Evolutionary conservation across 2,888 invertebrate genomes (phyloP).

Genomic region (Lithophane semibrunnea): DNA sequence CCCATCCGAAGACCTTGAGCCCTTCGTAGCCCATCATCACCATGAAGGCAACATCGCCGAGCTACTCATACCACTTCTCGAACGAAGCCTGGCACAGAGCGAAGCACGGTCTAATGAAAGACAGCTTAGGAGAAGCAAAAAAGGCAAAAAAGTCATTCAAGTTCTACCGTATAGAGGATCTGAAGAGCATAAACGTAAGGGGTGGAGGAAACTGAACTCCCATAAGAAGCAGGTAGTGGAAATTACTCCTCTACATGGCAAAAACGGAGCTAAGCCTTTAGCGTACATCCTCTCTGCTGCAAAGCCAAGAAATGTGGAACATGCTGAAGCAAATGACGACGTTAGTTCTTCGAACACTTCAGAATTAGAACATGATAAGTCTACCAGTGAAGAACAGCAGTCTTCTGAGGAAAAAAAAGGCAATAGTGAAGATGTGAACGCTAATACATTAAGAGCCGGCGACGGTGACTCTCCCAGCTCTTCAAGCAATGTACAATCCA

Average conservation of each 20-base stretch:
- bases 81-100: constrained; percentile 49
- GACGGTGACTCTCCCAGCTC: constrained; percentile 12
- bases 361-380: constrained; percentile 45
- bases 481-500: constrained; percentile 32
- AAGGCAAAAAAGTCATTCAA: constrained; percentile 56
- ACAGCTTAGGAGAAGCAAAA: not conserved
- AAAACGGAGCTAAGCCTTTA: constrained; percentile 59
- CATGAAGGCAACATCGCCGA: constrained; percentile 57
- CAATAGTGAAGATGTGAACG: constrained; percentile 19
- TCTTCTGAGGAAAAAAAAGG: constrained; percentile 35
- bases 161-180: constrained; percentile 49
- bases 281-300: constrained; percentile 62
- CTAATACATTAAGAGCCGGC: constrained; percentile 1
- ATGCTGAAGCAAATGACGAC: constrained; percentile 27
- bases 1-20: constrained; percentile 46
- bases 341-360: constrained; percentile 39
- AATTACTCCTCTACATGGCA: constrained; percentile 59
- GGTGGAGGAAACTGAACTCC: constrained; percentile 53
- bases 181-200: constrained; percentile 44
- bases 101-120: constrained; percentile 34
- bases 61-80: constrained; percentile 57
- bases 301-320: constrained; percentile 34
- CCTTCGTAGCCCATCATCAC: constrained; percentile 19
- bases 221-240: constrained; percentile 62
- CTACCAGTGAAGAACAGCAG: constrained; percentile 49